Base-by-base conservation (phyloP, 2,888 invertebrate genomes). In the Meteorus colon region DNA sequence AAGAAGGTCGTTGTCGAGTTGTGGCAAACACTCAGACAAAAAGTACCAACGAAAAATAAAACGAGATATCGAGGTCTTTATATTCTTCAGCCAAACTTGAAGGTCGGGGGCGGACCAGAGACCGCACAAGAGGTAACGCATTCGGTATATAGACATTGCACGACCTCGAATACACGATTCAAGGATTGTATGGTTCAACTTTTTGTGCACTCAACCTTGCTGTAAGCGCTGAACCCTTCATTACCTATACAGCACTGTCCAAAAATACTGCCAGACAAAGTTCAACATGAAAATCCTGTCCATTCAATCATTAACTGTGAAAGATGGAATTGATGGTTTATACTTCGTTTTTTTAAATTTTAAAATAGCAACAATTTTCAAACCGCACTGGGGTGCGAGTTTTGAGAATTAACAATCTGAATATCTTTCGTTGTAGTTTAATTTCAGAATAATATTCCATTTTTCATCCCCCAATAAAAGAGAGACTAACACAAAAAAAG, bases 91-190 rank as follows among this genome's bases (percentile, higher is more conserved):
- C 79, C 81, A 75, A 83, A 82, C 83, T 80, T 79, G 84, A 87
- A 87, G 87, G 87, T 85, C 86, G 86, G 83, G 83, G 85, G 86
- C 85, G 86, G 86, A 79, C 84, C 78, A 78, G 78, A 80, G 70
- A 79, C 76, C 79, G 70, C 71, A 66, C 59, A 59, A 60, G 65
- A 37, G 65, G 19, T 19, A 76, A 73, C 78, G 83, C 82, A 84
- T 86, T 85, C 81, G 84, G 85, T 80, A 55, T 19, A 55, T 19
- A 81, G 82, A 82, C 83, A 82, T 83, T 79, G 78, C 68, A 75
- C 81, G 85, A 82, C 86, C 85, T 86, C 85, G 85, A 85, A 84
- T 19, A 55, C 83, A 80, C 82, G 75, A 79, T 80, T 76, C 81
- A 81, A 82, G 80, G 81, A 80, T 81, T 81, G 78, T 81, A 19